Base-by-base conservation (phyloP, 2,888 invertebrate genomes). In the Tridacna gigas region DNA sequence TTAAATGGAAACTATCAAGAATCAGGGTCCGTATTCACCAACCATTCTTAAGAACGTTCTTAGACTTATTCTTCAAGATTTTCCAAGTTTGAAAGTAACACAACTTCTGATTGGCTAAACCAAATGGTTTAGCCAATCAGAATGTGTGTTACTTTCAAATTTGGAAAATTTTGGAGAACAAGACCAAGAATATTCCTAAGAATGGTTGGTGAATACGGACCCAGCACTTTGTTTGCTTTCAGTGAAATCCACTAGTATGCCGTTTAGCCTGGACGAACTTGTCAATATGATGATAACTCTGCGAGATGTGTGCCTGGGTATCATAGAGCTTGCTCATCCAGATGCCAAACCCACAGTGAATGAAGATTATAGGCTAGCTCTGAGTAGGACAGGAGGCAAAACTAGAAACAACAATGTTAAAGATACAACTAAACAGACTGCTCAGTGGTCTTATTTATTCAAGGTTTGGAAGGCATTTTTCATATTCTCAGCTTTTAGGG, bases 271-370 rank as follows among this genome's bases (percentile, higher is more conserved):
- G 84, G 95, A 96, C 0, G 97, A 97, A 92, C 95, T 98, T 78
- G 96, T 97, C 11, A 96, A 96, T 5, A 95, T 98, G 89, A 97
- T 97, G 77, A 96, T 96, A 77, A 96, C 96, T 0, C 94, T 98
- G 56, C 96, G 97, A 77, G 97, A 97, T 85, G 97, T 97, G 9
- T 97, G 97, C 91, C 95, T 98, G 25, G 98, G 98, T 0, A 95
- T 98, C 15, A 97, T 98, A 13, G 97, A 98, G 93, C 95, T 98
- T 74, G 98, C 98, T 0, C 97, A 97, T 93, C 98, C 98, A 0
- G 97, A 97, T 91, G 96, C 96, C 0, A 95, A 97, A 87, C 96
- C 92, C 22, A 84, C 92, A 7, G 83, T 94, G 37, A 91, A 92
- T 69, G 92, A 96, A n/a, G 96, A 96, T 90, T 97, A 97, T 92